Conservation (phyloP, 2,113 vertebrate genomes). For the Daboia siamensis region DNA sequence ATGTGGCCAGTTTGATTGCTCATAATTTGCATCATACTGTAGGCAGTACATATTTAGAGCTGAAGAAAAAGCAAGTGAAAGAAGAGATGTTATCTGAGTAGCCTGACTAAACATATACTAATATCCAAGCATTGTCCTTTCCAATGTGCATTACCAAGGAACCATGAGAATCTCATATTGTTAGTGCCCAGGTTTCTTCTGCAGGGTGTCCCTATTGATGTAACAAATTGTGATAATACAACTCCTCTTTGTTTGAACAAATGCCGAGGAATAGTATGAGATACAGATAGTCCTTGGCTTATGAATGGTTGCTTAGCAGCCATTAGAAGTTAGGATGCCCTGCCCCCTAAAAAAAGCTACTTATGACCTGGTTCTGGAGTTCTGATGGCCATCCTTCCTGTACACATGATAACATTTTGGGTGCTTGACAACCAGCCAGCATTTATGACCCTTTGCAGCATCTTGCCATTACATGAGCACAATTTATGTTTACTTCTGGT, state of each 20-base stretch:
- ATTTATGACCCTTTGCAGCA: too few relatives aligned
- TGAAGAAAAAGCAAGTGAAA: neutral
- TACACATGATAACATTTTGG: neutral
- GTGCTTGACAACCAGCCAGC: neutral
- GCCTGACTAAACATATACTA: neutral
- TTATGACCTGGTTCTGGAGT: neutral
- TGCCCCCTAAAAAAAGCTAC: neutral
- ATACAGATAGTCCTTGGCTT: neutral
- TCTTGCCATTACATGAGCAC: neutral
- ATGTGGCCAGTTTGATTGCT: neutral
- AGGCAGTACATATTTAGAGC: neutral
- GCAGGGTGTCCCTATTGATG: neutral
- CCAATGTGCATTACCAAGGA: neutral
- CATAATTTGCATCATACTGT: neutral
- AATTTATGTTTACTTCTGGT: neutral
- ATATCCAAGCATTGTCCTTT: neutral
- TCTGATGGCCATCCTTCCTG: neutral
- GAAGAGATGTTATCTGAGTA: neutral
- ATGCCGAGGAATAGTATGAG: neutral
- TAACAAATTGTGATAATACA: neutral
- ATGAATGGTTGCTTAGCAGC: neutral
- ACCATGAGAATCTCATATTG: neutral
- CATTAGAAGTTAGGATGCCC: neutral
- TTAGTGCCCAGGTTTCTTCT: neutral
- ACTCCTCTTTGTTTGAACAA: neutral